Percentiles rank a stretch among this genome's conserved stretches.
Evolutionary conservation across 2,797 vertebrate species (phyloP).

Genomic region (Miichthys miiuy): DNA sequence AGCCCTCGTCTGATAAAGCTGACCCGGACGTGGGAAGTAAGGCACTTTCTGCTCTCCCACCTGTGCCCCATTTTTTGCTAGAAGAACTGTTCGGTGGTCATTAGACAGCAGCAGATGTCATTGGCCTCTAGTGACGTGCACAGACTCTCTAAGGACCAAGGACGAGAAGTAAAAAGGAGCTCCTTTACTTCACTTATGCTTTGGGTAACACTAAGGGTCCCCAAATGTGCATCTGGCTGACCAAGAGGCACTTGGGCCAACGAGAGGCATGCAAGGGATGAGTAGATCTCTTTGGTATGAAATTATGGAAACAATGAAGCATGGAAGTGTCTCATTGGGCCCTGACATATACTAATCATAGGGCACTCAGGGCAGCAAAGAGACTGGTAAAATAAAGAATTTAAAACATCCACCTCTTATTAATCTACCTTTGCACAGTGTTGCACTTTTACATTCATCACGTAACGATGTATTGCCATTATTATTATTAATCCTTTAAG

Average conservation of each 20-base stretch:
- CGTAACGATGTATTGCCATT: background rate
- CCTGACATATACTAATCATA: constrained; percentile 14
- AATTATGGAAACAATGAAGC: background rate
- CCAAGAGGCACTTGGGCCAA: background rate
- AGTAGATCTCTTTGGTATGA: background rate
- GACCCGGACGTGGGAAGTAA: constrained; percentile 26
- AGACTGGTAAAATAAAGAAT: background rate
- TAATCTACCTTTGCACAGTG: background rate
- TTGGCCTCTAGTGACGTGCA: constrained; percentile 19
- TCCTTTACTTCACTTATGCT: background rate
- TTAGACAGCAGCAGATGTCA: constrained; percentile 32
- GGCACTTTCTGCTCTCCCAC: constrained; percentile 14
- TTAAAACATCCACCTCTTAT: background rate
- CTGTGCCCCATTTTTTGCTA: constrained; percentile 1
- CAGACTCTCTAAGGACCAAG: constrained; percentile 27
- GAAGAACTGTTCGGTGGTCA: constrained; percentile 22
- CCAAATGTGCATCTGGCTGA: background rate
- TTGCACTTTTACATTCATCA: background rate
- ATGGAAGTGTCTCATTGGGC: background rate
- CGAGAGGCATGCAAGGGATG: background rate
- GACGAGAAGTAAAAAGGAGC: background rate
- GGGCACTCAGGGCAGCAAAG: background rate
- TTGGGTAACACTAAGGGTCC: constrained; percentile 6
- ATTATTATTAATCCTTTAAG: background rate
- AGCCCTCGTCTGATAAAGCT: constrained; percentile 22